A percentile compares a stretch with the other conserved stretches of the same genome.
Conservation (phyloP, 2,888 invertebrate genomes). For the Gortyna flavago region DNA sequence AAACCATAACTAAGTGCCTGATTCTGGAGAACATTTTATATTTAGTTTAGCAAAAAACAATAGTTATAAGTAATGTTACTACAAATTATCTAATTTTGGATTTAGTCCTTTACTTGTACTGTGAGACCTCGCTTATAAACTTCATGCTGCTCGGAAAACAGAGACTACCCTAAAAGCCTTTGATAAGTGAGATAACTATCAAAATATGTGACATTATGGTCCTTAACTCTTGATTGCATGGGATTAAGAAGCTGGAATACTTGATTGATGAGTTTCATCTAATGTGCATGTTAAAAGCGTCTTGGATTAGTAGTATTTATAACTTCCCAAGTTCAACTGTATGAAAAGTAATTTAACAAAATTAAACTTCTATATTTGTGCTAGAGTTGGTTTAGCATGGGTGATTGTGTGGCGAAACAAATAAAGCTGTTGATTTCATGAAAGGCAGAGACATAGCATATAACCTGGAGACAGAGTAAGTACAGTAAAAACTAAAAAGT, state of each 20-base stretch:
- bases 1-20: not conserved
- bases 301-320: too few species aligned
- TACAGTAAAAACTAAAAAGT: not conserved
- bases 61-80: not conserved
- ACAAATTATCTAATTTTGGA: not conserved
- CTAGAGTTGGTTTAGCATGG: too few species aligned
- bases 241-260: too few species aligned
- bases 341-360: too few species aligned
- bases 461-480: not conserved
- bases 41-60: not conserved
- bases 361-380: not conserved
- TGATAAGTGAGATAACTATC: not conserved
- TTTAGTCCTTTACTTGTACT: not conserved
- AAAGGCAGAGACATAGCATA: not conserved
- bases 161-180: not conserved
- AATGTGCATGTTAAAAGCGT: not conserved
- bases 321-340: not conserved
- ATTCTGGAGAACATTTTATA: not conserved
- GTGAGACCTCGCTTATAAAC: not conserved
- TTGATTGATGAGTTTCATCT: too few species aligned
- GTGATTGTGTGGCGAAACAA: not conserved
- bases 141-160: not conserved
- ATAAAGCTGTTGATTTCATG: not conserved
- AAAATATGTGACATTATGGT: not conserved
- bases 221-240: not conserved